Conservation (phyloP, 92 coral and sea anemone species). For the Epizoanthus rinbou region DNA sequence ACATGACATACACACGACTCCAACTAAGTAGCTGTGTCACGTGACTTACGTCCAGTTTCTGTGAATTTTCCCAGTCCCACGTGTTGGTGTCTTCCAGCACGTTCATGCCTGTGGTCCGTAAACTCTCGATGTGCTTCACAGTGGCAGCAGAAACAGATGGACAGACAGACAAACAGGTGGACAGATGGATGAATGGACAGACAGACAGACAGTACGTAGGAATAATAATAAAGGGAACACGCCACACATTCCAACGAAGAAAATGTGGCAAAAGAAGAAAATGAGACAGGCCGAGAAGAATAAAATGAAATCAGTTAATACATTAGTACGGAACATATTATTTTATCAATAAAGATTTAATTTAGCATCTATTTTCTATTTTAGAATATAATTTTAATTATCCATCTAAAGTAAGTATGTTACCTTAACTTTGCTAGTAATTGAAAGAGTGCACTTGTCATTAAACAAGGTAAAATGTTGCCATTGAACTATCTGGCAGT, state of each 20-base stretch:
- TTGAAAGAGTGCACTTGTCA: too few relatives aligned
- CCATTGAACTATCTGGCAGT: not conserved
- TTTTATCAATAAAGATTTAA: not conserved
- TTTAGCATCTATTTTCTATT: not conserved
- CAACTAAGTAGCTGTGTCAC: not conserved
- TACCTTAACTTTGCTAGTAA: not conserved
- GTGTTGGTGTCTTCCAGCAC: constrained; percentile 58
- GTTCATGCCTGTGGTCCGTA: constrained; percentile 55
- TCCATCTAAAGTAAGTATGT: not conserved
- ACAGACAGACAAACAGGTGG: not conserved
- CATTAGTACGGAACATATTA: not conserved
- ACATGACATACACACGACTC: not conserved
- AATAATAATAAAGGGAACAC: not conserved
- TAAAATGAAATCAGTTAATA: not conserved
- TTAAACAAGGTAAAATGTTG: too few relatives aligned
- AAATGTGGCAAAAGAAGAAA: not conserved
- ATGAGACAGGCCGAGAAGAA: not conserved
- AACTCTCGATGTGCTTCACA: constrained; percentile 50
- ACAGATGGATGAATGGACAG: not conserved
- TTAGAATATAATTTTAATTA: not conserved
- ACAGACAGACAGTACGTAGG: not conserved
- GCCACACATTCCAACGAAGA: not conserved
- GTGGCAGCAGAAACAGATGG: too few relatives aligned
- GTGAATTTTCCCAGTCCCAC: constrained; percentile 75
- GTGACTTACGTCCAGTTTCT: constrained; percentile 46